phyloP scores from a whole-genome alignment of 2,888 invertebrate genomes.

The Drosophila cracens region DNA sequence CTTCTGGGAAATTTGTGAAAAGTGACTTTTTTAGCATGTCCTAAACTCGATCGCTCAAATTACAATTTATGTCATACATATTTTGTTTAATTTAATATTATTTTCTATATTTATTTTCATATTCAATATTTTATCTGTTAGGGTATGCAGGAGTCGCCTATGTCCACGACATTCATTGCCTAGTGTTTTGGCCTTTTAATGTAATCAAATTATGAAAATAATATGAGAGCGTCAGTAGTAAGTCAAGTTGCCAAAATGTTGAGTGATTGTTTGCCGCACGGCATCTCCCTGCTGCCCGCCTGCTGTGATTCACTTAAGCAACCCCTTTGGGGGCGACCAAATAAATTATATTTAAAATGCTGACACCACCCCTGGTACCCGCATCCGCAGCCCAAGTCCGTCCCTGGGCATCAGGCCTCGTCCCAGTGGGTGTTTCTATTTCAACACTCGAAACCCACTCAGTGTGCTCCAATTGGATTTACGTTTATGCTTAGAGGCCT shows the following conservation, averaged over 20 bases:
- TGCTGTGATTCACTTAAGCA: slow-evolving; percentile 71
- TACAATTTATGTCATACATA: background rate
- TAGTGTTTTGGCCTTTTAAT: slow-evolving; percentile 59
- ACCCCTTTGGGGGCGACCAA: slow-evolving; percentile 70
- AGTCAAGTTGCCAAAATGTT: slow-evolving; percentile 78
- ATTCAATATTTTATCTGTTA: background rate
- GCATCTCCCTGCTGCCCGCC: slow-evolving; percentile 32
- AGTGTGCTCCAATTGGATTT: slow-evolving; percentile 70
- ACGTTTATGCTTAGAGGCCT: slow-evolving; percentile 53
- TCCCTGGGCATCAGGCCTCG: slow-evolving; percentile 41
- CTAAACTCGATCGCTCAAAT: background rate
- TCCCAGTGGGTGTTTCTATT: slow-evolving; percentile 74
- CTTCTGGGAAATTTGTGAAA: background rate
- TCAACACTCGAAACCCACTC: slow-evolving; percentile 65
- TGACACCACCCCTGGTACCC: slow-evolving; percentile 18
- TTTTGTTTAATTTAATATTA: background rate
- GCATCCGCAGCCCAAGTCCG: background rate
- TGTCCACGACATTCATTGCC: background rate
- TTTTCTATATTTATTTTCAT: background rate
- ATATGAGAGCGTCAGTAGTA: slow-evolving; percentile 67
- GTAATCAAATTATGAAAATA: slow-evolving; percentile 80
- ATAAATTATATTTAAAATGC: slow-evolving; percentile 77
- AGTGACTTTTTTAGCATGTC: background rate
- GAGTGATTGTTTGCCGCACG: slow-evolving; percentile 76
- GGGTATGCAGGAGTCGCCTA: slow-evolving; percentile 20